Conservation (phyloP, 1,140 invertebrate species). For the Aphis craccivora region DNA sequence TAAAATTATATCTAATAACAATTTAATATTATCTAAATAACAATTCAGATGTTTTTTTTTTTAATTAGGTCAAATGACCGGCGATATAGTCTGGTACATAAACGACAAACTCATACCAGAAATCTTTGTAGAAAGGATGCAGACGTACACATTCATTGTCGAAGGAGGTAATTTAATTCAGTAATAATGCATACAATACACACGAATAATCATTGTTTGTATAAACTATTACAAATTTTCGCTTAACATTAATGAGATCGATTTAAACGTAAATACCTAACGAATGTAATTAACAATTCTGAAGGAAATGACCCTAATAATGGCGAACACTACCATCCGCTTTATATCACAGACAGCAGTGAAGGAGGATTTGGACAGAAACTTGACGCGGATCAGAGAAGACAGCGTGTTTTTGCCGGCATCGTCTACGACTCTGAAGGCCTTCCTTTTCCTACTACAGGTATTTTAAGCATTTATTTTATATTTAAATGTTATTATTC, state of each 20-base stretch:
- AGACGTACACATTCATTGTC: slow-evolving; percentile 86
- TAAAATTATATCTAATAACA: neutral
- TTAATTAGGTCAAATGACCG: slow-evolving; percentile 72
- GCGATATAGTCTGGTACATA: slow-evolving; percentile 93
- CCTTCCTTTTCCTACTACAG: slow-evolving; percentile 80
- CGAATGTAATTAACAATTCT: neutral
- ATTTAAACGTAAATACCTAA: neutral
- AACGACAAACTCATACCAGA: slow-evolving; percentile 91
- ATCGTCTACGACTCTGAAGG: slow-evolving; percentile 77
- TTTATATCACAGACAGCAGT: slow-evolving; percentile 88
- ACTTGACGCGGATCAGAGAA: slow-evolving; percentile 71
- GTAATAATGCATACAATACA: neutral
- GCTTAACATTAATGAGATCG: neutral
- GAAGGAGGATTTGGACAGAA: slow-evolving; percentile 86
- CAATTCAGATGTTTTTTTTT: neutral
- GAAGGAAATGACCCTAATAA: slow-evolving; percentile 66
- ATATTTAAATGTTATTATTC: too few relatives aligned
- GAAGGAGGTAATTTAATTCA: slow-evolving; percentile 78
- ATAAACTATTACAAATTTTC: neutral
- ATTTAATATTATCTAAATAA: neutral
- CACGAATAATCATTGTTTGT: neutral
- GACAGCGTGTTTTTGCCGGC: slow-evolving; percentile 81
- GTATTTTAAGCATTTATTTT: slow-evolving; percentile 61
- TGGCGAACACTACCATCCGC: slow-evolving; percentile 83
- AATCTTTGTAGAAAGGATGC: slow-evolving; percentile 85